These are phyloP conservation scores for Tupaia chinensis DNA, from an alignment of 2,113 vertebrate species.

Conservation along the genomic window DNA sequence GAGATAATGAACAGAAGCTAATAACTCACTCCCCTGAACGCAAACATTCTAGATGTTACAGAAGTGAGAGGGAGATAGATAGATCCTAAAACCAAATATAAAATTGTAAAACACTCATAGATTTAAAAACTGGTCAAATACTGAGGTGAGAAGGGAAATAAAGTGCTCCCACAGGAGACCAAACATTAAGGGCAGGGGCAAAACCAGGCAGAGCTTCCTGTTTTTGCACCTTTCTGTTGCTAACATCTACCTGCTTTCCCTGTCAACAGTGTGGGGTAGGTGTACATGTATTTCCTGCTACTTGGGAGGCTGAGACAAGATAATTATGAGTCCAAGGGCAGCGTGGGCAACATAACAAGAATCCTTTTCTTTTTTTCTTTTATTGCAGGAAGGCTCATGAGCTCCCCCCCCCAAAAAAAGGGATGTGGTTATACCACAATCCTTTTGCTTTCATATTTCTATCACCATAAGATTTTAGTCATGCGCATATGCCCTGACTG, in stretches of 20 bases:
- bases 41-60: neutral
- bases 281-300: too few relatives aligned
- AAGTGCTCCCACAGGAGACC: neutral
- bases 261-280: neutral
- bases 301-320: too few relatives aligned
- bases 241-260: neutral
- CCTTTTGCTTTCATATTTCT: too few relatives aligned
- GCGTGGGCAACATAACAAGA: too few relatives aligned
- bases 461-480: too few relatives aligned
- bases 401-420: too few relatives aligned
- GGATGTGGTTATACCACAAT: too few relatives aligned
- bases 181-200: neutral
- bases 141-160: neutral
- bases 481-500: too few relatives aligned
- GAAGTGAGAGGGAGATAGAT: neutral
- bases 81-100: neutral
- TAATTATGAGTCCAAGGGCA: too few relatives aligned
- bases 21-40: neutral
- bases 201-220: neutral
- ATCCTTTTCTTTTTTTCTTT: too few relatives aligned
- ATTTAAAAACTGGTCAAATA: neutral
- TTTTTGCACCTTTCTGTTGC: neutral
- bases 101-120: neutral
- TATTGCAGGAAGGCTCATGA: too few relatives aligned
- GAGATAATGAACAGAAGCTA: neutral